These are phyloP conservation scores for Myotis vivesi DNA, from an alignment of 2,797 vertebrate species.

Conservation along the genomic window DNA sequence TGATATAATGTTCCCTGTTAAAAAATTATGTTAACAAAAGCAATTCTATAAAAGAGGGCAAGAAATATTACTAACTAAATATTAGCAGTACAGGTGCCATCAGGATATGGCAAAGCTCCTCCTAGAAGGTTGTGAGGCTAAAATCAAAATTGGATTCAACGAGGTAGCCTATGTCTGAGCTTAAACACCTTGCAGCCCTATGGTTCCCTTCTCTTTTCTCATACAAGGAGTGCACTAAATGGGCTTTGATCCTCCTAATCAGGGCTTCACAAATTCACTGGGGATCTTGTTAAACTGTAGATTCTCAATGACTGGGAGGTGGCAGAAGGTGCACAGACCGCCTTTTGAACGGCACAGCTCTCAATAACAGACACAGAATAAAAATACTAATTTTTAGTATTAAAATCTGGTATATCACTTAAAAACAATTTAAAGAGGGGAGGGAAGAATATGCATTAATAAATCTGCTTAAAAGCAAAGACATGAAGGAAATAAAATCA, in stretches of 20 bases:
- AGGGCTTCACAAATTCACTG: neutral
- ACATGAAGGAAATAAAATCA: neutral
- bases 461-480: neutral
- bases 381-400: neutral
- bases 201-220: neutral
- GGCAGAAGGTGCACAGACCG: neutral
- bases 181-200: accelerated
- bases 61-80: neutral
- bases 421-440: neutral
- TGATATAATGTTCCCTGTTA: neutral
- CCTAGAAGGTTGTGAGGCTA: neutral
- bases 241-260: neutral
- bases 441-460: neutral
- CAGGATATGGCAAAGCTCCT: neutral
- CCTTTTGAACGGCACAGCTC: neutral
- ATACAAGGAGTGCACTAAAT: accelerated
- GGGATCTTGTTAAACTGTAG: neutral
- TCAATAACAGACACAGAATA: neutral
- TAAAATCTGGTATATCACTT: neutral
- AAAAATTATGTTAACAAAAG: neutral
- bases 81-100: neutral
- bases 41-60: neutral
- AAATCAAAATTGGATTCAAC: neutral
- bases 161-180: neutral
- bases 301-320: neutral